Percentiles rank a stretch among this genome's conserved stretches.
Evolutionary conservation across 2,113 vertebrate genomes (phyloP).

Genomic region (Typhlomys cinereus): DNA sequence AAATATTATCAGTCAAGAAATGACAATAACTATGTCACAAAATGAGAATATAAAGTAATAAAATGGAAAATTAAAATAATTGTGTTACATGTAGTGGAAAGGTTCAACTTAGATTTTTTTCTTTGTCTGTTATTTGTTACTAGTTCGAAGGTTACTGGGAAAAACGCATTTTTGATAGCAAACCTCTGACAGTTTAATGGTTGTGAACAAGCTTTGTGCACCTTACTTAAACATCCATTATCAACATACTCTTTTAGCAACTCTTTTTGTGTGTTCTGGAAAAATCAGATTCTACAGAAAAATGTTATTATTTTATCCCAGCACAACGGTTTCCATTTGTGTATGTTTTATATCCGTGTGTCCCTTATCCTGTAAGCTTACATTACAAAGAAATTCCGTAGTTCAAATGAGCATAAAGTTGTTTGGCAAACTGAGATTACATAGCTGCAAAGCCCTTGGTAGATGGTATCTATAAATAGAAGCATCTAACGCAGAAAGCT

Average conservation of each 20-base stretch:
- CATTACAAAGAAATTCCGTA: conserved; percentile 67
- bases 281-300: conserved; percentile 16
- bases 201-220: background rate
- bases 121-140: conserved; percentile 46
- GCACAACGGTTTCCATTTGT: conserved; percentile 47
- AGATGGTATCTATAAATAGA: conserved; percentile 58
- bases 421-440: conserved; percentile 68
- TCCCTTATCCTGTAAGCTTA: conserved; percentile 58
- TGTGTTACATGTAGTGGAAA: background rate
- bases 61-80: conserved; percentile 50
- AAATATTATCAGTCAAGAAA: conserved; percentile 43
- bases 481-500: conserved; percentile 46
- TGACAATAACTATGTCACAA: background rate
- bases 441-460: conserved; percentile 19
- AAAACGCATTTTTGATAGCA: conserved; percentile 23
- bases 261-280: conserved; percentile 25
- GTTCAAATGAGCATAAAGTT: conserved; percentile 58
- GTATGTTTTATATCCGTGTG: conserved; percentile 45
- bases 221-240: conserved; percentile 55
- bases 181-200: conserved; percentile 33
- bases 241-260: conserved; percentile 29
- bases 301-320: conserved; percentile 44
- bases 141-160: conserved; percentile 15
- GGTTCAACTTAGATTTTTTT: background rate
- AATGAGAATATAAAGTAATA: conserved; percentile 42